Percentiles rank a stretch among this genome's conserved stretches.
phyloP scores from a whole-genome alignment of 2,113 vertebrate species.

The Fulica atra region DNA sequence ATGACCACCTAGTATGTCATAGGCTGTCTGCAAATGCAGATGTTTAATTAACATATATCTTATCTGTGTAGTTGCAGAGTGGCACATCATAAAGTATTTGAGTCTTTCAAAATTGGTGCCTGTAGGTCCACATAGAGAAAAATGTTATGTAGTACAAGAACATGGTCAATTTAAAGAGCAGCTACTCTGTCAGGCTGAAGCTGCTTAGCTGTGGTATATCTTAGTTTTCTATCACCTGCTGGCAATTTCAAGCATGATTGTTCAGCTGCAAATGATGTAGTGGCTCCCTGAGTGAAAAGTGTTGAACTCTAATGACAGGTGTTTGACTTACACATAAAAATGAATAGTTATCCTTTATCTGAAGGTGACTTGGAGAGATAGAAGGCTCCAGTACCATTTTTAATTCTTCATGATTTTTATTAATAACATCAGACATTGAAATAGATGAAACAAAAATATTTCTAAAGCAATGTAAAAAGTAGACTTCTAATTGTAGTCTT shows the following conservation, averaged over 20 bases:
- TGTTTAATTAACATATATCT: not conserved
- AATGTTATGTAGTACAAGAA: not conserved
- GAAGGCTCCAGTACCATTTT: not conserved
- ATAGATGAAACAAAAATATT: not conserved
- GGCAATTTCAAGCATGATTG: not conserved
- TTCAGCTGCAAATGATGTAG: not conserved
- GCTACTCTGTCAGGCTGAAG: not conserved
- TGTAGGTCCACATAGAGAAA: not conserved
- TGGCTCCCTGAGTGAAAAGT: not conserved
- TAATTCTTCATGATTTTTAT: not conserved
- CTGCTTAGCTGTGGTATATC: not conserved
- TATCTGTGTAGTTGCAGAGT: not conserved
- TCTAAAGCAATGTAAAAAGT: not conserved
- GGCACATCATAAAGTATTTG: not conserved
- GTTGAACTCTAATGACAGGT: not conserved
- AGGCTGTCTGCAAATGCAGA: not conserved
- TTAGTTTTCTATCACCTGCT: not conserved
- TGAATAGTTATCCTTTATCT: not conserved
- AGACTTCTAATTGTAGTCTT: not conserved
- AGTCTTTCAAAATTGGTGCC: not conserved
- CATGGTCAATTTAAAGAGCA: not conserved
- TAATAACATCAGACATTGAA: not conserved
- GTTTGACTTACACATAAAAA: not conserved
- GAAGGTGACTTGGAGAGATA: not conserved
- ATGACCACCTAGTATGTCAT: not conserved